A percentile compares a stretch with the other conserved stretches of the same genome.
These are phyloP conservation scores for Nemapogon koenigi DNA, from an alignment of 2,888 invertebrate genomes.

Conservation along the genomic window DNA sequence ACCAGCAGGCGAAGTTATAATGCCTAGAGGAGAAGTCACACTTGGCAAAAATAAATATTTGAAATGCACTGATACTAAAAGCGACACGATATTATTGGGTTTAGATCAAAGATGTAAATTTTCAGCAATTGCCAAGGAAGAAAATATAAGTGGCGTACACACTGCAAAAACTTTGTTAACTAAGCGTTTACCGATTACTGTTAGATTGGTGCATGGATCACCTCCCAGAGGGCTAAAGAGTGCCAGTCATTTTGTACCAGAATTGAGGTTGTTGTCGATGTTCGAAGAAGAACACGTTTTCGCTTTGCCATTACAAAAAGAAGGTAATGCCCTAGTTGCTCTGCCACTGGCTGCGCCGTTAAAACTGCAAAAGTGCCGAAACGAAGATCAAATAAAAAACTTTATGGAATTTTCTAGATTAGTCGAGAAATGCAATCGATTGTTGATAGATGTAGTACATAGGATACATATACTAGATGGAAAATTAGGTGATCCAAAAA, in stretches of 20 bases:
- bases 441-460: slow-evolving; percentile 79
- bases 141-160: slow-evolving; percentile 94
- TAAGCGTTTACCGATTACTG: slow-evolving; percentile 91
- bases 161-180: slow-evolving; percentile 86
- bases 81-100: slow-evolving; percentile 82
- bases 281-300: slow-evolving; percentile 88
- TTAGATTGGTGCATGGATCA: slow-evolving; percentile 89
- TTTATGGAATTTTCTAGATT: slow-evolving; percentile 79
- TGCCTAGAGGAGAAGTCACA: slow-evolving; percentile 75
- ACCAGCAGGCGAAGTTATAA: slow-evolving; percentile 83
- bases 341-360: slow-evolving; percentile 86
- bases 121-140: slow-evolving; percentile 90
- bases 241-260: slow-evolving; percentile 82
- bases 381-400: slow-evolving; percentile 79
- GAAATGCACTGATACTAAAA: slow-evolving; percentile 85
- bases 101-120: slow-evolving; percentile 91
- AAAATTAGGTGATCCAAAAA: slow-evolving; percentile 73
- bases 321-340: slow-evolving; percentile 78
- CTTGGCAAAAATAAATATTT: slow-evolving; percentile 80
- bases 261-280: slow-evolving; percentile 81
- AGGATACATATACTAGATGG: slow-evolving; percentile 83
- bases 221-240: slow-evolving; percentile 85
- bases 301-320: slow-evolving; percentile 82
- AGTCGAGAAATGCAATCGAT: slow-evolving; percentile 77
- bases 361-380: slow-evolving; percentile 82